A percentile compares a stretch with the other conserved stretches of the same genome.
Evolutionary conservation across 2,797 vertebrate genomes (phyloP).

Genomic region (Crax fasciolata): DNA sequence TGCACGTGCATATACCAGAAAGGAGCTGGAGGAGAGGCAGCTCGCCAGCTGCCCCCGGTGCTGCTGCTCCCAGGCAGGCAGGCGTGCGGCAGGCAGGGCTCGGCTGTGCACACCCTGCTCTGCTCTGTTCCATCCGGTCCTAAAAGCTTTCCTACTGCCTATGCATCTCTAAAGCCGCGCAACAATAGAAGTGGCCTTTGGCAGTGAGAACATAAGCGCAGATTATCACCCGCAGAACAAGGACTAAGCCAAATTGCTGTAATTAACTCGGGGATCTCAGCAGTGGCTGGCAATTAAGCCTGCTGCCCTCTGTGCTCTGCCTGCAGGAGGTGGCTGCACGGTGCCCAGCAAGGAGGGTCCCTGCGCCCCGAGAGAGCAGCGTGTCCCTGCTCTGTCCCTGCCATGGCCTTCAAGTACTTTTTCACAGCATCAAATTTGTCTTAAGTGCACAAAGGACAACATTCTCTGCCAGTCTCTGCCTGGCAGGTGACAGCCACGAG

Average conservation of each 20-base stretch:
- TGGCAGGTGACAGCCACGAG: not conserved
- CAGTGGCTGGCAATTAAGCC: rapidly evolving
- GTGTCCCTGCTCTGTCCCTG: not conserved
- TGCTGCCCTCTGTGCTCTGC: no score
- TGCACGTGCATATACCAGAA: not conserved
- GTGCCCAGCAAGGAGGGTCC: not conserved
- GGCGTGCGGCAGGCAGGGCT: no score
- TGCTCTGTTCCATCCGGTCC: not conserved
- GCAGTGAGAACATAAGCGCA: not conserved
- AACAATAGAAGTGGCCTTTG: not conserved
- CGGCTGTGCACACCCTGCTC: not conserved
- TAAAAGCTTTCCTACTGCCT: not conserved
- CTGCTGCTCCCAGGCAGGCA: no score
- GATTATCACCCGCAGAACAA: not conserved
- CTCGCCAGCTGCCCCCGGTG: not conserved
- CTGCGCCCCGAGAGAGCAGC: rapidly evolving
- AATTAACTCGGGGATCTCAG: not conserved
- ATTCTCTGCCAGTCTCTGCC: not conserved
- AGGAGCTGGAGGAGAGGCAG: not conserved
- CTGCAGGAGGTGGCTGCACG: no score
- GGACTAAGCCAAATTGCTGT: not conserved
- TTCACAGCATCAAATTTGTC: not conserved
- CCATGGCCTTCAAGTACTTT: rapidly evolving
- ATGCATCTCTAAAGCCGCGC: not conserved
- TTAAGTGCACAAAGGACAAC: not conserved